Evolutionary conservation across 2,797 vertebrate genomes (phyloP).

Genomic region (Steatocranus sp.): DNA sequence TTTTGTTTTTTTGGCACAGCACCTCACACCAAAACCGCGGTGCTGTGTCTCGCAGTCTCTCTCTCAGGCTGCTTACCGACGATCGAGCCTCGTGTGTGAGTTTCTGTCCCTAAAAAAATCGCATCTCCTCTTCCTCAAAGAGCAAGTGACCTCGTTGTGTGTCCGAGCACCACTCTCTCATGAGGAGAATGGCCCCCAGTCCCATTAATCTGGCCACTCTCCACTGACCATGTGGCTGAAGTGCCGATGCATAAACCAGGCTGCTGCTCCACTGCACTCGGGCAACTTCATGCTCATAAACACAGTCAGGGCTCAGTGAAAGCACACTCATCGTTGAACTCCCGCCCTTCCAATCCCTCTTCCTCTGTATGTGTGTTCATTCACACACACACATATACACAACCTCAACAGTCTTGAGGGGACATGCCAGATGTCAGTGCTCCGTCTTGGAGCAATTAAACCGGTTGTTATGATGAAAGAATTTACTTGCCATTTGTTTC

Average conservation of each 20-base stretch:
- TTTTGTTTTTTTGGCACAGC: conserved; percentile 21
- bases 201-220: conserved; percentile 40
- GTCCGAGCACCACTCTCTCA: conserved; percentile 8
- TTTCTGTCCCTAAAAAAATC: not conserved
- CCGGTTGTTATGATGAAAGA: conserved; percentile 66
- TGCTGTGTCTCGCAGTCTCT: conserved; percentile 2
- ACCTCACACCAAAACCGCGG: conserved; percentile 29
- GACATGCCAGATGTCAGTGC: conserved; percentile 68
- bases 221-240: conserved; percentile 48
- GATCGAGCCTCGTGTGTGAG: not conserved
- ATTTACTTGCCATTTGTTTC: conserved; percentile 70
- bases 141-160: conserved; percentile 35
- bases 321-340: conserved; percentile 57
- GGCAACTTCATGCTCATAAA: conserved; percentile 67
- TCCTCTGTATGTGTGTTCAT: not conserved
- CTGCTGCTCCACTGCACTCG: conserved; percentile 49
- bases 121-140: conserved; percentile 10
- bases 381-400: not conserved
- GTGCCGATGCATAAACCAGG: conserved; percentile 55
- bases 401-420: conserved; percentile 41
- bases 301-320: conserved; percentile 61
- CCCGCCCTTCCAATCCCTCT: conserved; percentile 49
- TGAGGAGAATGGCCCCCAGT: conserved; percentile 14
- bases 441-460: conserved; percentile 67
- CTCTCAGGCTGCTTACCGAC: not conserved